These are phyloP conservation scores for Diacarnus erythraeanus DNA, from an alignment of 37 sponge, comb jelly and placozoan species.

Conservation along the genomic window DNA sequence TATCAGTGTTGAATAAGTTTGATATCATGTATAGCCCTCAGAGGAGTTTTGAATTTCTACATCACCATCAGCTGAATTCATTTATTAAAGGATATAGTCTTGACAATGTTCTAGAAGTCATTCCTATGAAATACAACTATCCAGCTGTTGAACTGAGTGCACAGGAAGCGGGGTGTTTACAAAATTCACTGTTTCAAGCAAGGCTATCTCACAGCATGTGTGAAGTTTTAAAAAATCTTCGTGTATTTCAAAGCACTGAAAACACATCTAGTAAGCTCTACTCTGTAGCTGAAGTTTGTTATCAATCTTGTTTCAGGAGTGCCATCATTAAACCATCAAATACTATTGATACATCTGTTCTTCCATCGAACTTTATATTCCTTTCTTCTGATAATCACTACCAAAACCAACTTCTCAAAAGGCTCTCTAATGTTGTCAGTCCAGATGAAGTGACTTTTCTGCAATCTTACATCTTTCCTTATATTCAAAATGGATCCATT, in stretches of 20 bases:
- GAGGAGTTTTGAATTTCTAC: too few species aligned
- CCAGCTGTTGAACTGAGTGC: too few species aligned
- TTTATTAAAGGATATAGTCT: too few species aligned
- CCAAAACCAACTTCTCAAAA: conserved; percentile 18
- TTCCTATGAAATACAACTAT: too few species aligned
- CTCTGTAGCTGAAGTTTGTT: background rate
- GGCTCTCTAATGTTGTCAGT: background rate
- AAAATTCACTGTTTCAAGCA: background rate
- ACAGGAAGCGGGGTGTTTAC: background rate
- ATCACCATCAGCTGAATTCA: background rate
- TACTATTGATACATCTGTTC: background rate
- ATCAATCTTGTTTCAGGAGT: background rate
- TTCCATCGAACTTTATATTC: conserved; percentile 14
- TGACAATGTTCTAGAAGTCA: too few species aligned
- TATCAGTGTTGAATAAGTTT: background rate
- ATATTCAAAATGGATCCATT: background rate
- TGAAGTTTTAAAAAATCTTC: background rate
- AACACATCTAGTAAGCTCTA: background rate
- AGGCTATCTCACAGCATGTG: background rate
- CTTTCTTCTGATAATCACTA: background rate
- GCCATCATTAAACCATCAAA: background rate
- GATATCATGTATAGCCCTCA: background rate
- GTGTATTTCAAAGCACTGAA: background rate
- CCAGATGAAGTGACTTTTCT: background rate
- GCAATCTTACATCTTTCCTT: background rate